Evolutionary conservation across 2,888 invertebrate genomes (phyloP).

Genomic region (Tenodera sinensis): DNA sequence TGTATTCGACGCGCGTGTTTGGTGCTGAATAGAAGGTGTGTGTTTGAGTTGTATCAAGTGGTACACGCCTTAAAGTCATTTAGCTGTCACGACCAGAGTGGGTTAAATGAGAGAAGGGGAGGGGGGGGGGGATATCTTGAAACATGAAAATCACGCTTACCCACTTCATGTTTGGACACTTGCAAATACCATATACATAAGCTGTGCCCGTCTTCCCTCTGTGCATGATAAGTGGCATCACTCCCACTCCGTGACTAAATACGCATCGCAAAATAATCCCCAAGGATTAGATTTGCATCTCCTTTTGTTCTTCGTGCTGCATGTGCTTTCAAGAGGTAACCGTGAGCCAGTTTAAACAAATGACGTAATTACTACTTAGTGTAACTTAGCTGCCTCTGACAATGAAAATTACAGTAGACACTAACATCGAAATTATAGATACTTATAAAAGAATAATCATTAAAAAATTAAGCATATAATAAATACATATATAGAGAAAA

Average conservation of each 20-base stretch:
- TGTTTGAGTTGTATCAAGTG: neutral
- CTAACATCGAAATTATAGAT: too few species aligned
- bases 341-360: too few species aligned
- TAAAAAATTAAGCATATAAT: too few species aligned
- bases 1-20: neutral
- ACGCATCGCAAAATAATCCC: neutral
- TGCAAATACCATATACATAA: neutral
- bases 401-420: too few species aligned
- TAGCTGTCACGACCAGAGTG: neutral
- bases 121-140: neutral
- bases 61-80: neutral
- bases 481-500: too few species aligned
- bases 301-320: too few species aligned
- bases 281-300: too few species aligned
- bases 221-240: neutral
- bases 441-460: too few species aligned
- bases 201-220: neutral
- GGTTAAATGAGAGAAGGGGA: neutral
- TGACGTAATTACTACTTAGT: too few species aligned
- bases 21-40: neutral
- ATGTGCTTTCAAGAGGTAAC: too few species aligned
- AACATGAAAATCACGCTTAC: neutral
- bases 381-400: too few species aligned
- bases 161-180: neutral
- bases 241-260: neutral